These are phyloP conservation scores for Dexiosoma caninum DNA, from an alignment of 2,888 invertebrate genomes.

Conservation along the genomic window DNA sequence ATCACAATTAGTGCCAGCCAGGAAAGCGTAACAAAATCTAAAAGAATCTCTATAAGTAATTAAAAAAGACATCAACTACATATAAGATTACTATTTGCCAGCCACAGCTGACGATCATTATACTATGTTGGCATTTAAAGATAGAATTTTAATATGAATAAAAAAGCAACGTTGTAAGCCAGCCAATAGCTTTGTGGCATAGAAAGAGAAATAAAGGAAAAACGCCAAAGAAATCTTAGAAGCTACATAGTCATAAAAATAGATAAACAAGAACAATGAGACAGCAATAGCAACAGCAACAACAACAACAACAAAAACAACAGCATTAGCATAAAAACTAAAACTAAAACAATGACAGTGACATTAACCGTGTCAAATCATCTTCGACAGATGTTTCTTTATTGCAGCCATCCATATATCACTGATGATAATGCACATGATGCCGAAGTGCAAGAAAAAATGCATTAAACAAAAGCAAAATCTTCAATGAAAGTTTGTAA, in stretches of 20 bases:
- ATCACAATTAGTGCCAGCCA: constrained; percentile 7
- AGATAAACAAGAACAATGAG: background rate
- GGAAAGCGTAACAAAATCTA: constrained; percentile 61
- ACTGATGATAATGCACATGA: constrained; percentile 10
- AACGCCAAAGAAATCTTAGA: constrained; percentile 29
- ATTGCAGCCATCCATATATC: constrained; percentile 17
- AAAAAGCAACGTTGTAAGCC: constrained; percentile 54
- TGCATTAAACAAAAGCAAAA: background rate
- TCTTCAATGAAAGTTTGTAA: background rate
- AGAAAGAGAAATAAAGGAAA: background rate
- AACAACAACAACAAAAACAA: background rate
- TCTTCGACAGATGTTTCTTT: constrained; percentile 53
- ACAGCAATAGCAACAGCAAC: background rate
- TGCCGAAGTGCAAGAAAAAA: constrained; percentile 4
- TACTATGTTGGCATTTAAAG: background rate
- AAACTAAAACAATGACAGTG: constrained; percentile 39
- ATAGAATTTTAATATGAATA: constrained; percentile 14
- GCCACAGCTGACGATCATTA: constrained; percentile 17
- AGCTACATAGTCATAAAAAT: constrained; percentile 16
- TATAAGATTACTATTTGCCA: background rate
- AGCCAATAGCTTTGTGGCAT: constrained; percentile 17
- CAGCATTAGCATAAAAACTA: background rate
- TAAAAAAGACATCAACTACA: constrained; percentile 37
- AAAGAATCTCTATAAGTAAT: constrained; percentile 54
- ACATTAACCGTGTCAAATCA: constrained; percentile 63